Evolutionary conservation across 2,113 vertebrate species (phyloP).

Genomic region (Sula dactylatra): DNA sequence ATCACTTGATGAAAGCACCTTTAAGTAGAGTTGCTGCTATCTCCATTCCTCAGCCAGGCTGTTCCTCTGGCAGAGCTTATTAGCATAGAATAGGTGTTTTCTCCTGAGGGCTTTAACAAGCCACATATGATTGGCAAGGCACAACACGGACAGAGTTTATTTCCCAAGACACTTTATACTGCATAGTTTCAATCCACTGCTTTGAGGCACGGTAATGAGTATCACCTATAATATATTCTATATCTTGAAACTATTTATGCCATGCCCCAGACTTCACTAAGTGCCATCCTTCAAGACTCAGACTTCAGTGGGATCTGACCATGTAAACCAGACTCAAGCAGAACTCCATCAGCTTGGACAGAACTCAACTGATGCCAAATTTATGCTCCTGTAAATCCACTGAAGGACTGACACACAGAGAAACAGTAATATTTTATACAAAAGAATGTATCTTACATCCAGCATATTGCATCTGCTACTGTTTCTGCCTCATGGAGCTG

Average conservation of each 20-base stretch:
- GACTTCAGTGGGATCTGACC: not conserved
- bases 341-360: not conserved
- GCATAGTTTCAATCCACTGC: not conserved
- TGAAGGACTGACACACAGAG: not conserved
- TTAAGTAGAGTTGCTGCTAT: not conserved
- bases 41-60: not conserved
- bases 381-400: not conserved
- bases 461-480: not conserved
- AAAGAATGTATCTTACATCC: not conserved
- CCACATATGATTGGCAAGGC: not conserved
- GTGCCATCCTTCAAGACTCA: not conserved
- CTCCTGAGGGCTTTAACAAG: not conserved
- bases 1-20: not conserved
- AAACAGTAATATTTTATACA: not conserved
- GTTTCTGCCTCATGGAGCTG: not conserved
- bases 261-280: not conserved
- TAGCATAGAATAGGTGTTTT: accelerated
- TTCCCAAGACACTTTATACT: not conserved
- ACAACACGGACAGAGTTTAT: not conserved
- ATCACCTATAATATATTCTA: not conserved
- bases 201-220: not conserved
- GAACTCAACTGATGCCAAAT: not conserved
- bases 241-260: not conserved
- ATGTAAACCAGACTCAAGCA: accelerated
- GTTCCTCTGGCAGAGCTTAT: not conserved